Evolutionary conservation across 2,888 invertebrate genomes (phyloP), one percentile per base, ranked within the genome.

Genomic region (Autographa gamma): DNA sequence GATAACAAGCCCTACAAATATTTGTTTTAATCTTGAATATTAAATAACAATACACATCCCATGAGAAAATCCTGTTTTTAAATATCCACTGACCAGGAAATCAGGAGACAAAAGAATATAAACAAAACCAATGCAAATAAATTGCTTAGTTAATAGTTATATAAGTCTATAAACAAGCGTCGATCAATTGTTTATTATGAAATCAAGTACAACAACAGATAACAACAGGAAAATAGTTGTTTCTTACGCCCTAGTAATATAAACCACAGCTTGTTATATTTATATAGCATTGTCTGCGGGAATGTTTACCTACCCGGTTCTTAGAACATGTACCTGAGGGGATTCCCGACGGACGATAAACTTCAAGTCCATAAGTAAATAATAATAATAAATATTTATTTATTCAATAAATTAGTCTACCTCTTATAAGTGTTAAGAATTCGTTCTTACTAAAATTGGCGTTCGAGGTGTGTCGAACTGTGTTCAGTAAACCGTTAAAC

Each of bases 161-260:
- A 52, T 6, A 54, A 14, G 43, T 16, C 14, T 19, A 54, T 19
- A 54, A 54, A 54, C 54, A 54, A 54, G 19, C 3, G 2, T 11
- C 11, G 6, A 48, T 8, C 13, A 18, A 5, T 25, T 32, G 16
- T 59, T 59, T 59, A 32, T 32, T 59, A 59, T 59, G 32, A 32
- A 14, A 32, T 16, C 13, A 60, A 16, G 14, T 7, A 4, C n/a
- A n/a, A n/a, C n/a, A n/a, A n/a, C n/a, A n/a, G 14, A 63, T 34
- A n/a, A 59, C 16, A 31, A 14, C 64, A 80, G 76, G 77, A 77
- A 77, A 80, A 75, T 25, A 9, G 14, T 6, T n/a, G 41, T 62
- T 13, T 43, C 48, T 68, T 69, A 74, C 62, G 9, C 0, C 31
- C 31, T 14, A 3, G 41, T 59, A 18, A 19, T 13, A 38, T 25